Conservation (phyloP, 2,113 vertebrate genomes). For the Forbesichthys agassizii region DNA sequence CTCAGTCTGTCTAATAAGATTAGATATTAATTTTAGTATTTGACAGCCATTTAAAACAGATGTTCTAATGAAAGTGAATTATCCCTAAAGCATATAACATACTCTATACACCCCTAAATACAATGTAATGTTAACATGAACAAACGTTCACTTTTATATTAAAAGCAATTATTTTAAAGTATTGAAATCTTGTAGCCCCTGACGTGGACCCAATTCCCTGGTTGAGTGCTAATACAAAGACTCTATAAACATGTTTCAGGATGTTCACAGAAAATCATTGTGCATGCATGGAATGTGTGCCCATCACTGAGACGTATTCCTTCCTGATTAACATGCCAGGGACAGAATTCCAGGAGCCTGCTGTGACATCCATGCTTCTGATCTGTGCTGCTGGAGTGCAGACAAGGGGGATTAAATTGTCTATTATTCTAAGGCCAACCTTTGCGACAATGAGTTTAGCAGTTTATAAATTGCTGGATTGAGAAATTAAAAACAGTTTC, state of each 20-base stretch:
- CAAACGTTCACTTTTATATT: too few relatives aligned
- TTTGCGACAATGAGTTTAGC: slow-evolving; percentile 23
- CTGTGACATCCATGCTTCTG: slow-evolving; percentile 40
- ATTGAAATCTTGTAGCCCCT: too few relatives aligned
- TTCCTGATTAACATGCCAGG: slow-evolving; percentile 16
- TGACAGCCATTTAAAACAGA: not conserved
- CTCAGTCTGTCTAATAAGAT: not conserved
- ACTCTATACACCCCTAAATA: too few relatives aligned
- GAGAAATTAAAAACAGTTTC: slow-evolving; percentile 26
- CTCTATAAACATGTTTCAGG: not conserved
- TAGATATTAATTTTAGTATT: not conserved
- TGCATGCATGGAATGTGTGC: slow-evolving; percentile 2
- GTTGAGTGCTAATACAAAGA: too few relatives aligned
- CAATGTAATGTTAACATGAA: too few relatives aligned
- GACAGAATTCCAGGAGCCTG: slow-evolving; percentile 34
- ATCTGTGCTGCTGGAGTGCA: slow-evolving; percentile 29
- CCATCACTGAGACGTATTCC: slow-evolving; percentile 2
- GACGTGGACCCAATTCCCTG: too few relatives aligned
- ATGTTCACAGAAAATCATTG: not conserved
- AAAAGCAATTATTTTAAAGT: too few relatives aligned
- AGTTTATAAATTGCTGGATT: slow-evolving; percentile 6
- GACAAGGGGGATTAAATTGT: slow-evolving; percentile 46
- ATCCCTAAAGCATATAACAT: too few relatives aligned
- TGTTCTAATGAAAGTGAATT: too few relatives aligned
- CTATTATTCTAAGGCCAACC: slow-evolving; percentile 21